Conservation (phyloP, 2,797 vertebrate genomes). For the Clarias platycephalus region DNA sequence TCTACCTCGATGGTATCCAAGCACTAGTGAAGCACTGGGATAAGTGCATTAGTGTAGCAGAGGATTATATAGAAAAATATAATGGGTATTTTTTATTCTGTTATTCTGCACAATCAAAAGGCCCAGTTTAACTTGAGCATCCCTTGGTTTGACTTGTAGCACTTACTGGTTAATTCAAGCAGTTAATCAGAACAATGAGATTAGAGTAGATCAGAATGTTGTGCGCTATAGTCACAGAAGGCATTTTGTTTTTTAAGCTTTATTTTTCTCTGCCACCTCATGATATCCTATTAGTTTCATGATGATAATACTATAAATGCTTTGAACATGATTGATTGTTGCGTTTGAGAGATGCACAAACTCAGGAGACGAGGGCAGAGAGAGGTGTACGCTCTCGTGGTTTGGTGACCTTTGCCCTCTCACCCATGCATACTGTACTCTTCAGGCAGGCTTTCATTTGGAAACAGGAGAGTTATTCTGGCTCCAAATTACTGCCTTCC, state of each 20-base stretch:
- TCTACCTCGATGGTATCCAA: no score
- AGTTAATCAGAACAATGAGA: neutral
- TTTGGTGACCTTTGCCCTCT: constrained; percentile 45
- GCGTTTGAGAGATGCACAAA: neutral
- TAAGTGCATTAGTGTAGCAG: no score
- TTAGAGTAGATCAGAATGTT: neutral
- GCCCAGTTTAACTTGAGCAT: no score
- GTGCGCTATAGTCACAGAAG: neutral
- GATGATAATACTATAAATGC: neutral
- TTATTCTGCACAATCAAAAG: no score
- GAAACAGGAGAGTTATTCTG: constrained; percentile 44
- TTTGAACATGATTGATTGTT: neutral
- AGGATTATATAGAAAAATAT: no score
- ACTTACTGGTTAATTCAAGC: neutral
- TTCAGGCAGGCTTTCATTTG: constrained; percentile 44
- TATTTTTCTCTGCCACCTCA: neutral
- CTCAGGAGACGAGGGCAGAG: neutral
- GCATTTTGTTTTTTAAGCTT: neutral
- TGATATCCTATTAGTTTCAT: neutral
- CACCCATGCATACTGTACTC: constrained; percentile 29
- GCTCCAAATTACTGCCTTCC: constrained; percentile 39
- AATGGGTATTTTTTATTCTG: no score
- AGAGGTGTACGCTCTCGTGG: constrained; percentile 19
- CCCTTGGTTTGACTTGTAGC: neutral
- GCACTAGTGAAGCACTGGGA: no score